Conservation (phyloP, 2,888 invertebrate species). For the Lithophane ornitopus region DNA sequence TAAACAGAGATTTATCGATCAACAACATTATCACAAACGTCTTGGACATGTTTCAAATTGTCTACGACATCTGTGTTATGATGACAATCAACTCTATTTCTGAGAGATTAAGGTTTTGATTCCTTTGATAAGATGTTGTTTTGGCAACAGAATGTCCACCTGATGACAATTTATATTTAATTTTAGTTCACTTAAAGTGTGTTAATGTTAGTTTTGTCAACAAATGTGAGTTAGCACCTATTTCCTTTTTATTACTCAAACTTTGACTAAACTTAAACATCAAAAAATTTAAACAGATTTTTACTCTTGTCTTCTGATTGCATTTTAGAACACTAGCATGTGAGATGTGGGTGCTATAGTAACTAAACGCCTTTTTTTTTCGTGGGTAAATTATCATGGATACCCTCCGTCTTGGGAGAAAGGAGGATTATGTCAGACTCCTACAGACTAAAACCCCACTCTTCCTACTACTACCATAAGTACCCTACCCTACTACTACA, state of each 20-base stretch:
- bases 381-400: no score
- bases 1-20: slow-evolving; percentile 51
- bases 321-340: background rate
- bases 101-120: background rate
- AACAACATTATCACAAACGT: slow-evolving; percentile 24
- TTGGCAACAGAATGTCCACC: slow-evolving; percentile 34
- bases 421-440: no score
- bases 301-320: background rate
- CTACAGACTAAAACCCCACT: no score
- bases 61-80: slow-evolving; percentile 2
- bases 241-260: slow-evolving; percentile 1
- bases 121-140: slow-evolving; percentile 23
- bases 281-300: background rate
- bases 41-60: slow-evolving; percentile 48
- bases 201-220: slow-evolving; percentile 36
- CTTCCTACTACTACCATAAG: no score
- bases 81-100: slow-evolving; percentile 15
- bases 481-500: no score
- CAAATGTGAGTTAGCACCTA: slow-evolving; percentile 24
- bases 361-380: no score
- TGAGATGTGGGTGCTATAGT: no score
- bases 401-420: no score
- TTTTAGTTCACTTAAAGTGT: slow-evolving; percentile 23
- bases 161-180: slow-evolving; percentile 25
- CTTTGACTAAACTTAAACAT: background rate